These are phyloP conservation scores for Aurelia aurita DNA, from an alignment of 30 jellyfish, hydroid and myxozoan species.

Conservation along the genomic window DNA sequence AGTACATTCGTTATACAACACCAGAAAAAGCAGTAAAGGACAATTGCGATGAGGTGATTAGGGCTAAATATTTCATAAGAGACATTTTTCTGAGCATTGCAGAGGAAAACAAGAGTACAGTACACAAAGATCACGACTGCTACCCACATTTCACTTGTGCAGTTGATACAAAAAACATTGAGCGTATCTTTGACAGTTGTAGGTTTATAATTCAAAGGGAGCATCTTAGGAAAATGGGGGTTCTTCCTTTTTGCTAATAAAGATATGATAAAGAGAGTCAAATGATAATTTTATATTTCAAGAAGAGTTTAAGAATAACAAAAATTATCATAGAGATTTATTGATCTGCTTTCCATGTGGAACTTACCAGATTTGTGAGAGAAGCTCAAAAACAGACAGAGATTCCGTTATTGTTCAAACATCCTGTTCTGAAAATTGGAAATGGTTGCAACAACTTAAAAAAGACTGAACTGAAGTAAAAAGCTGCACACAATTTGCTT, in stretches of 20 bases:
- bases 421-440: no score
- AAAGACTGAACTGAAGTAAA: no score
- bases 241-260: constrained; percentile 56
- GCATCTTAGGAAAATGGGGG: constrained; percentile 90
- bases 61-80: constrained; percentile 89
- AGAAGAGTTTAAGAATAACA: no score
- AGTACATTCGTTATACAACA: constrained; percentile 56
- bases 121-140: constrained; percentile 69
- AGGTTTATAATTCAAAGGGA: constrained; percentile 89
- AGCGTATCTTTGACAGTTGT: constrained; percentile 92
- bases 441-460: no score
- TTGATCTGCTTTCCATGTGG: no score
- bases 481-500: no score
- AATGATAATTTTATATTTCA: no score
- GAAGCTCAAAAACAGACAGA: no score
- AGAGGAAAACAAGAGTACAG: constrained; percentile 40
- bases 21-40: constrained; percentile 72
- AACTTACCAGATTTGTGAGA: no score
- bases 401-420: no score
- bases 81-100: constrained; percentile 77
- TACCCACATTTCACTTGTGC: constrained; percentile 99
- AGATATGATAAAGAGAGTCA: not conserved
- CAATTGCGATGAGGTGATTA: constrained; percentile 76
- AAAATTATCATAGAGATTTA: no score
- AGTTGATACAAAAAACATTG: constrained; percentile 94